Evolutionary conservation across 2,888 invertebrate species (phyloP), one percentile per base, ranked within the genome.

Genomic region (Yponomeuta malinellus): DNA sequence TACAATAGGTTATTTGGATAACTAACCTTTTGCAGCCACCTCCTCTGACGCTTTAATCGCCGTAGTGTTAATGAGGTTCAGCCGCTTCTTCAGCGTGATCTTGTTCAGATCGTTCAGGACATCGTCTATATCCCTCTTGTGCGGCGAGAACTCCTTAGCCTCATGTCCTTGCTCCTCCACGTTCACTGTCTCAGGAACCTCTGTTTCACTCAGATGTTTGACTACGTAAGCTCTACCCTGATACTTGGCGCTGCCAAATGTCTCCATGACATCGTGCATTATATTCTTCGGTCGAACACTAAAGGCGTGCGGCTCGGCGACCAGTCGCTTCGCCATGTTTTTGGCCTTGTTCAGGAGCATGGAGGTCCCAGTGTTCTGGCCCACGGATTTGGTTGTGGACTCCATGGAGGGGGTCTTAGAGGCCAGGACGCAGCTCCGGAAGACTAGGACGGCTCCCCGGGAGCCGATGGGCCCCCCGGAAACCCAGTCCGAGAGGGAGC

Each of bases 391-490:
- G 67, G 87, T 93, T 73, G 88, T 79, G 1, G 83, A 93, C 76
- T 87, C 93, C 88, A 86, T 85, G 72, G 90, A 89, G 0, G 90
- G 88, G 1, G 88, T 86, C 31, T 84, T 76, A 1, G 83, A 79
- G 0, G 94, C 94, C 74, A 95, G 85, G 67, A 94, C 94, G 74
- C 94, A 93, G 77, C 95, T 95, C 76, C 95, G 90, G 85, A 96
- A 96, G 69, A 95, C 92, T 71, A 96, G 89, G 69, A 95, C 93
- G 4, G 95, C 93, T 71, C 93, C 94, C 72, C 94, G 94, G 2
- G 94, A 93, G 31, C 95, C 95, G 74, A 94, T 77, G 48, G 88
- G 90, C 29, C 94, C 94, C 71, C 94, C 94, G 52, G 93, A 91
- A 71, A 94, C 82, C 94, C 94, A 94, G 78, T 91, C 92, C 10